Evolutionary conservation across 2,888 invertebrate species (phyloP).

Genomic region (Acanthosepion esculentum): DNA sequence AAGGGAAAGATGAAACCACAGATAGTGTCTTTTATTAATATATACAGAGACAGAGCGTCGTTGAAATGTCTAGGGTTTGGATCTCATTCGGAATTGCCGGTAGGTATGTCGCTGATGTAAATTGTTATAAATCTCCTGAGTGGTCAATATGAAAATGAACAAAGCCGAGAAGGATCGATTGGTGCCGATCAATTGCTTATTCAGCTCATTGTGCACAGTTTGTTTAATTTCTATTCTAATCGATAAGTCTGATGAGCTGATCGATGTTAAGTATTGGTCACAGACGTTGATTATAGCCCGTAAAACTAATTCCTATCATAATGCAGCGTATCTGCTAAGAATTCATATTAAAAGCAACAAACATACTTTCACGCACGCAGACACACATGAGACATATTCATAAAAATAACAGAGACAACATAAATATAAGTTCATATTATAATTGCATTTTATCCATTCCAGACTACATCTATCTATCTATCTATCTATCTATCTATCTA

Average conservation of each 20-base stretch:
- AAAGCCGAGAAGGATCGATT: no score
- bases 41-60: not conserved
- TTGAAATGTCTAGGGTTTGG: not conserved
- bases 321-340: not conserved
- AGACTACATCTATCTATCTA: no score
- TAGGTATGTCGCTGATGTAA: not conserved
- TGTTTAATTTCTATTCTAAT: not conserved
- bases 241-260: constrained; percentile 4
- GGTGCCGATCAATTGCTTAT: no score
- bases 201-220: not conserved
- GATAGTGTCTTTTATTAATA: not conserved
- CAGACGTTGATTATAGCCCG: not conserved
- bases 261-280: not conserved
- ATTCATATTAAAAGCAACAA: not conserved
- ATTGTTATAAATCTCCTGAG: no score
- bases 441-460: no score
- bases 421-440: no score
- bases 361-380: not conserved
- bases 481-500: no score
- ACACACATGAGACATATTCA: not conserved
- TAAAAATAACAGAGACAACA: no score
- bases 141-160: no score
- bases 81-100: not conserved
- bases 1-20: no score
- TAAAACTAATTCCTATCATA: not conserved